A percentile compares a stretch with the other conserved stretches of the same genome.
phyloP scores from a whole-genome alignment of 1,140 invertebrate species.

The Pogonus chalceus region DNA sequence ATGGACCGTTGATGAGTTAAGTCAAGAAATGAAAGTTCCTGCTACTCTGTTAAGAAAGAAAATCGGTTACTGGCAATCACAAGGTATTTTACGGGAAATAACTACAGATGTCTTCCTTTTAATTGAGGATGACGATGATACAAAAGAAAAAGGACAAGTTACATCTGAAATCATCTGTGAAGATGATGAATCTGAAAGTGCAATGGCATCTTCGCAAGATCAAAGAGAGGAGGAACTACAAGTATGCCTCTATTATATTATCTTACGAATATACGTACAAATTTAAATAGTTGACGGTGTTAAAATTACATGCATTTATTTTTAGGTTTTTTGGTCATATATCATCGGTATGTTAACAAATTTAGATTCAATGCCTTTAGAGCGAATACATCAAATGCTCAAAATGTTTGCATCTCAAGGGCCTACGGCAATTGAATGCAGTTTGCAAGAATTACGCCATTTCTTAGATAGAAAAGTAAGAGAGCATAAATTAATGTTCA shows the following conservation, averaged over 20 bases:
- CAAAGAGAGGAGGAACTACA: constrained; percentile 89
- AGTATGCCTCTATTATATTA: constrained; percentile 37
- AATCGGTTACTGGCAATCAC: constrained; percentile 85
- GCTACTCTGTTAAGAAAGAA: constrained; percentile 70
- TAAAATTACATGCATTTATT: constrained; percentile 16
- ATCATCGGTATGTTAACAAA: constrained; percentile 95
- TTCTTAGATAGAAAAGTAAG: constrained; percentile 90
- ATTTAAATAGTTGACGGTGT: background rate
- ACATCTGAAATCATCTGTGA: constrained; percentile 61
- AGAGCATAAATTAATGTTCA: constrained; percentile 76
- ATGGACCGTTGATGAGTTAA: constrained; percentile 78
- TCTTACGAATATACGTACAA: no score
- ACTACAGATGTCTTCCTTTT: constrained; percentile 64
- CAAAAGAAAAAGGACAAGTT: constrained; percentile 34
- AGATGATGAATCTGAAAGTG: constrained; percentile 86
- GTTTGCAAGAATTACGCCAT: constrained; percentile 72
- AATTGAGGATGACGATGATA: constrained; percentile 58
- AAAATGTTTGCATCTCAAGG: constrained; percentile 91
- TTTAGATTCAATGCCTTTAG: constrained; percentile 82
- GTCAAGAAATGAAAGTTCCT: constrained; percentile 73
- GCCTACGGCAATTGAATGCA: constrained; percentile 77
- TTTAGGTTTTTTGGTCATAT: constrained; percentile 85
- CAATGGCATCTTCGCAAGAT: constrained; percentile 85
- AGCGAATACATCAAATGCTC: constrained; percentile 92
- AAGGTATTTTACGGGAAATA: constrained; percentile 70